Conservation (phyloP, 1,140 invertebrate species). For the Artemia franciscana region DNA sequence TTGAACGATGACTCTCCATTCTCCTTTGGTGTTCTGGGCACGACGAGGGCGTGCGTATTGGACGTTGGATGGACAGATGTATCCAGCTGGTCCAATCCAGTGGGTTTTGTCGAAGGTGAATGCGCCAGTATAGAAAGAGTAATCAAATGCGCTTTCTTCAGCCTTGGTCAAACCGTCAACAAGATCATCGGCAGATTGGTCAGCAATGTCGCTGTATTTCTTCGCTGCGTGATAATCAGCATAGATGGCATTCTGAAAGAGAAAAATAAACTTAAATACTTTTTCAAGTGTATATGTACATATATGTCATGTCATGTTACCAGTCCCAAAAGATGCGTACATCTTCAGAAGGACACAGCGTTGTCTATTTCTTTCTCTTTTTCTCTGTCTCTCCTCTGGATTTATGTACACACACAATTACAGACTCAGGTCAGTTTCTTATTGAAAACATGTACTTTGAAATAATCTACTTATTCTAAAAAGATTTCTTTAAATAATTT, state of each 20-base stretch:
- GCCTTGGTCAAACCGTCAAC: slow-evolving; percentile 11
- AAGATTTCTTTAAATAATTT: no score
- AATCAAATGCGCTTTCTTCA: slow-evolving; percentile 13
- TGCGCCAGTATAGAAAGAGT: slow-evolving; percentile 13
- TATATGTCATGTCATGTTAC: no score
- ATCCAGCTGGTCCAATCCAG: slow-evolving; percentile 10
- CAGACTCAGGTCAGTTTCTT: no score
- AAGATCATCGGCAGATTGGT: slow-evolving; percentile 14
- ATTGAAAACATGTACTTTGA: no score
- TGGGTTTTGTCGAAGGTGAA: slow-evolving; percentile 8
- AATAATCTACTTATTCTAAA: no score
- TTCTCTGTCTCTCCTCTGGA: no score
- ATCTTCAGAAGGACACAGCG: no score
- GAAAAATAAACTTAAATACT: no score
- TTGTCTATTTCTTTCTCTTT: no score
- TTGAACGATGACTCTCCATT: slow-evolving; percentile 13
- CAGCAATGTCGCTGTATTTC: slow-evolving; percentile 14
- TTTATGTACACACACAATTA: no score
- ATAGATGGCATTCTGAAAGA: slow-evolving; percentile 9
- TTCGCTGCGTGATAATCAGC: slow-evolving; percentile 12
- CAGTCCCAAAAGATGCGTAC: no score
- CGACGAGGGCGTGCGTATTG: slow-evolving; percentile 11
- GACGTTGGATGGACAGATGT: slow-evolving; percentile 12
- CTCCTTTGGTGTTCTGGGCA: slow-evolving; percentile 12
- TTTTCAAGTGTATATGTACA: no score